Conservation (phyloP, 2,113 vertebrate genomes). For the Narcine bancroftii region DNA sequence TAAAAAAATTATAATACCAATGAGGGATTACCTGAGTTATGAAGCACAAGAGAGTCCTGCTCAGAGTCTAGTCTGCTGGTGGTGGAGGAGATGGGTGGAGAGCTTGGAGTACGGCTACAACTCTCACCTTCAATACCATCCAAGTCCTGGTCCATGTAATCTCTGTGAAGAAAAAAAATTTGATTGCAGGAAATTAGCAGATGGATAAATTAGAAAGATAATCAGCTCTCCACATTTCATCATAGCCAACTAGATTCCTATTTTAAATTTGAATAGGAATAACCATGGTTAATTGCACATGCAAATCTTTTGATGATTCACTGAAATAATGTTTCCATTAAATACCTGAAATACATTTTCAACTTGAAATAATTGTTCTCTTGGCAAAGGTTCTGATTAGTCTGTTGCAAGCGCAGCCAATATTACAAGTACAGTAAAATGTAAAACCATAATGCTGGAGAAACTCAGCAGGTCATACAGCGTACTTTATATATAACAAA, state of each 20-base stretch:
- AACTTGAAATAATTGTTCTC: neutral
- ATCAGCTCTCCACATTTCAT: neutral
- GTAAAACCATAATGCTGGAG: no score
- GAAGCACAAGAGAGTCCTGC: slow-evolving; percentile 55
- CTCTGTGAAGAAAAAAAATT: slow-evolving; percentile 53
- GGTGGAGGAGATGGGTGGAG: slow-evolving; percentile 52
- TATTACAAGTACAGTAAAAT: neutral
- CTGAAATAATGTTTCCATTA: neutral
- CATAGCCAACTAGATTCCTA: neutral
- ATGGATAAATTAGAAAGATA: neutral
- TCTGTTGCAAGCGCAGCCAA: neutral
- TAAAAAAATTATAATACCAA: neutral
- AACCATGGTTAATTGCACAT: neutral
- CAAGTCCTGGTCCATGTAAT: slow-evolving; percentile 70
- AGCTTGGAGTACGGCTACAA: slow-evolving; percentile 50
- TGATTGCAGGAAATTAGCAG: neutral
- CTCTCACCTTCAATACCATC: slow-evolving; percentile 67
- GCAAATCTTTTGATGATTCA: neutral
- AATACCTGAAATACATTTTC: neutral
- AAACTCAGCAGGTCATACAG: no score
- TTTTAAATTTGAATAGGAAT: neutral
- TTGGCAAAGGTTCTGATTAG: no score
- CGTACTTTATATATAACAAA: no score
- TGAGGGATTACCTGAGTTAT: slow-evolving; percentile 55
- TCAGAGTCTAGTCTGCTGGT: slow-evolving; percentile 52